Conservation (phyloP, 92 coral and sea anemone genomes). For the Phenganax stokvisi region DNA sequence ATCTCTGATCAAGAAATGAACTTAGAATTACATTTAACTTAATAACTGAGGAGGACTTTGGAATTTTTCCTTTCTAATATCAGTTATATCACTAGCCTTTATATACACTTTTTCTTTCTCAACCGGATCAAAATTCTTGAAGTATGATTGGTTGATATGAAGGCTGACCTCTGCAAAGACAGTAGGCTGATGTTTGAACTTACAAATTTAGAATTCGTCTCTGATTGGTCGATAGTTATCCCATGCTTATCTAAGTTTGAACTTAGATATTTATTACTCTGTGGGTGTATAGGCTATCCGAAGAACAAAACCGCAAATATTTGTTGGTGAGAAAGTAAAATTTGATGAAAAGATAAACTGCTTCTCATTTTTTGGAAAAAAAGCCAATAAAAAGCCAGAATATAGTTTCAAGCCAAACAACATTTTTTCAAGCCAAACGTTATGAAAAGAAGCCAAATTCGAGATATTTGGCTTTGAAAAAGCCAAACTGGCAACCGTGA, state of each 20-base stretch:
- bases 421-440: constrained; percentile 22
- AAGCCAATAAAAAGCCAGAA: background rate
- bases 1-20: no score
- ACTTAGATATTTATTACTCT: background rate
- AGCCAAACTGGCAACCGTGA: constrained; percentile 34
- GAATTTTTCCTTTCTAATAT: no score
- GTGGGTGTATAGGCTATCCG: background rate
- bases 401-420: constrained; percentile 13
- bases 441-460: constrained; percentile 18
- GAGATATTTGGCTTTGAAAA: constrained; percentile 24
- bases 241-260: background rate
- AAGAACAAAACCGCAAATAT: no score
- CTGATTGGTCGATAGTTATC: constrained; percentile 10
- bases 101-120: no score
- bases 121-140: background rate
- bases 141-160: background rate
- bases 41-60: no score
- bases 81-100: no score
- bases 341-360: no score
- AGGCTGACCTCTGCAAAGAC: constrained; percentile 5
- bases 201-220: background rate
- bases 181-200: background rate
- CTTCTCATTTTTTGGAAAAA: background rate
- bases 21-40: no score
- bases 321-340: no score